Conservation (phyloP, 2,797 vertebrate species). For the Pagetopsis macropterus region DNA sequence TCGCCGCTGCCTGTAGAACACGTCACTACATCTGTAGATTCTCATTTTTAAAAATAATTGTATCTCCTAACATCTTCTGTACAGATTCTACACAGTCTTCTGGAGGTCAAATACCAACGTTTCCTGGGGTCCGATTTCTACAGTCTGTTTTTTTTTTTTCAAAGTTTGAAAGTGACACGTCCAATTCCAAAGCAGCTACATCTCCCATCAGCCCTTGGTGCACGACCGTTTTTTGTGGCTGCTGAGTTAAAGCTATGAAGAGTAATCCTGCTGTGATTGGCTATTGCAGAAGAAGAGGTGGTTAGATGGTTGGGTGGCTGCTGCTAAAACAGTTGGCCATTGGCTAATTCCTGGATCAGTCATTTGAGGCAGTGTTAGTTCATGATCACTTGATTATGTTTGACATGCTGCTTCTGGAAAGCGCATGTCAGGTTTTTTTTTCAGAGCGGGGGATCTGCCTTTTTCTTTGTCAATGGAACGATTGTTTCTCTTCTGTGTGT, state of each 20-base stretch:
- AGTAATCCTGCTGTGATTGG: slow-evolving; percentile 69
- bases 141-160: slow-evolving; percentile 33
- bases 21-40: slow-evolving; percentile 43
- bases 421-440: slow-evolving; percentile 20
- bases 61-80: slow-evolving; percentile 42
- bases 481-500: slow-evolving; percentile 15
- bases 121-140: slow-evolving; percentile 27
- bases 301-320: slow-evolving; percentile 63
- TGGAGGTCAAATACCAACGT: slow-evolving; percentile 41
- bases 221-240: slow-evolving; percentile 50
- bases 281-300: slow-evolving; percentile 69
- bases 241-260: slow-evolving; percentile 80
- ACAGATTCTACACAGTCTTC: slow-evolving; percentile 59
- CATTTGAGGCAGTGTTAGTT: slow-evolving; percentile 76
- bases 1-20: slow-evolving; percentile 38
- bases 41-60: slow-evolving; percentile 46
- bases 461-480: slow-evolving; percentile 34
- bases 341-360: slow-evolving; percentile 65
- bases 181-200: slow-evolving; percentile 50
- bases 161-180: slow-evolving; percentile 47
- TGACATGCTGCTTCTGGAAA: slow-evolving; percentile 48
- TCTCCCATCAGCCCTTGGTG: slow-evolving; percentile 68
- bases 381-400: slow-evolving; percentile 59
- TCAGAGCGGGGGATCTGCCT: slow-evolving; percentile 42
- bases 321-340: slow-evolving; percentile 41